Evolutionary conservation across 2,888 invertebrate species (phyloP).

Genomic region (Platypus cylindrus): DNA sequence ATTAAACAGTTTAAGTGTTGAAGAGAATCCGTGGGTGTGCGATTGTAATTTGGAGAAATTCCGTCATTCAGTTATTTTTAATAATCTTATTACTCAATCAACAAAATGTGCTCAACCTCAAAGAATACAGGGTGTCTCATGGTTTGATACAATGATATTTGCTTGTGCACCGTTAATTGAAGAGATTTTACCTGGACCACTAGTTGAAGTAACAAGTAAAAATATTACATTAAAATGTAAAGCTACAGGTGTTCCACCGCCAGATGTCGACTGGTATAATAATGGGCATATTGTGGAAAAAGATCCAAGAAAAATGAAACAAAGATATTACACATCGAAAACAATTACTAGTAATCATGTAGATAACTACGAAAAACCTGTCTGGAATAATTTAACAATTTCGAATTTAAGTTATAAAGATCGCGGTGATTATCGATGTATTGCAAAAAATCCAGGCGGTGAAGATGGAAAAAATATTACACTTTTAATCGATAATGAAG

Average conservation of each 20-base stretch:
- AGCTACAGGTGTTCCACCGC: slow-evolving; percentile 45
- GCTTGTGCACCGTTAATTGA: slow-evolving; percentile 71
- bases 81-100: slow-evolving; percentile 61
- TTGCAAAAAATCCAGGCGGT: slow-evolving; percentile 73
- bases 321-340: slow-evolving; percentile 35
- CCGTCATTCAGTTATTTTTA: slow-evolving; percentile 60
- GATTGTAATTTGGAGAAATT: slow-evolving; percentile 73
- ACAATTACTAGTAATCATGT: slow-evolving; percentile 22
- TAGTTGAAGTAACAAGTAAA: slow-evolving; percentile 46
- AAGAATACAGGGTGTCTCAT: slow-evolving; percentile 52
- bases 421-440: slow-evolving; percentile 48
- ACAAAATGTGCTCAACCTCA: slow-evolving; percentile 62
- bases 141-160: slow-evolving; percentile 66
- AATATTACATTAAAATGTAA: slow-evolving; percentile 63
- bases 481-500: slow-evolving; percentile 34
- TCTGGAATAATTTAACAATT: slow-evolving; percentile 51
- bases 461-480: slow-evolving; percentile 63
- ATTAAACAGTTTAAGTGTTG: slow-evolving; percentile 59
- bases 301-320: slow-evolving; percentile 33
- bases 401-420: slow-evolving; percentile 37
- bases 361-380: too few species aligned
- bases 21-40: slow-evolving; percentile 79
- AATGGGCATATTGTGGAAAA: slow-evolving; percentile 50
- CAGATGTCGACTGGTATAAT: slow-evolving; percentile 62
- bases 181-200: slow-evolving; percentile 47